Conservation (phyloP, 2,797 vertebrate species). For the Sciurus carolinensis region DNA sequence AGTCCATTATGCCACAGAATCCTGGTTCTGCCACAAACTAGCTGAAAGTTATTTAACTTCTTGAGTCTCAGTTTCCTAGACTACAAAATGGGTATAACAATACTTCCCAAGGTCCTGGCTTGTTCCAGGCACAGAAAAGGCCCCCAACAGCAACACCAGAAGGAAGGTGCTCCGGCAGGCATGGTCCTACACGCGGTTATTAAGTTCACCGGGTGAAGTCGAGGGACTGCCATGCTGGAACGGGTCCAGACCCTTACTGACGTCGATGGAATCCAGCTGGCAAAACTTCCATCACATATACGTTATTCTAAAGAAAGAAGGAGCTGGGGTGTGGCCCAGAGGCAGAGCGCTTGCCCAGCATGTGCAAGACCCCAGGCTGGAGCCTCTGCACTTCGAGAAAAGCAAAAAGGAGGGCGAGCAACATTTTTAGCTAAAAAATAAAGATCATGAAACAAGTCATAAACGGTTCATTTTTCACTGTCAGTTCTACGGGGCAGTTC, state of each 20-base stretch:
- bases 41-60: neutral
- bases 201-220: neutral
- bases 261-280: neutral
- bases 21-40: neutral
- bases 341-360: too few species aligned
- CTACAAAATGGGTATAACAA: neutral
- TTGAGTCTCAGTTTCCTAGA: constrained; percentile 6
- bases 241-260: neutral
- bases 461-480: constrained; percentile 1
- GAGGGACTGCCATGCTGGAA: neutral
- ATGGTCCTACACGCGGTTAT: neutral
- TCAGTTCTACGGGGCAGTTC: neutral
- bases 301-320: neutral
- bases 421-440: neutral
- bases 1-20: neutral
- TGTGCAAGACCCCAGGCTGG: too few species aligned
- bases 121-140: neutral
- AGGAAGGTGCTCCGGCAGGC: neutral
- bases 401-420: neutral
- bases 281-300: constrained; percentile 17
- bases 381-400: too few species aligned
- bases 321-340: too few species aligned
- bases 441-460: neutral
- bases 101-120: neutral
- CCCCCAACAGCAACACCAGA: neutral